Evolutionary conservation across 2,797 vertebrate genomes (phyloP).

Genomic region (Tiaroga cobitis): DNA sequence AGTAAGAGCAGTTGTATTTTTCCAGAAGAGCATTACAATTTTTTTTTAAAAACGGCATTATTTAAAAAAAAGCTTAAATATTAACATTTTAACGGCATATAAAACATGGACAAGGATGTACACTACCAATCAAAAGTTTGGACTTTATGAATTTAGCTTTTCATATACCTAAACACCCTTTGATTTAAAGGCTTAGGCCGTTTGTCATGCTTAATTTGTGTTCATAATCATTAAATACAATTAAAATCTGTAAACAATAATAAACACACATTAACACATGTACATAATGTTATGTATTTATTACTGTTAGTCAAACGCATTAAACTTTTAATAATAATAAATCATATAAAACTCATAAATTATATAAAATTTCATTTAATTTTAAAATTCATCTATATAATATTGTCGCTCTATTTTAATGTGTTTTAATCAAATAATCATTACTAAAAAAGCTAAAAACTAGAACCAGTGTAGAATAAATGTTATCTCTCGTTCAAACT

Average conservation of each 20-base stretch:
- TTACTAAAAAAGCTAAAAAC: background rate
- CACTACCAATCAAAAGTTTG: background rate
- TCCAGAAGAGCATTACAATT: background rate
- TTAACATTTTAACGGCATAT: background rate
- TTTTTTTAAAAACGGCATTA: background rate
- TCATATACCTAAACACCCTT: background rate
- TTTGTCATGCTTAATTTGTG: background rate
- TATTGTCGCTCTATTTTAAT: background rate
- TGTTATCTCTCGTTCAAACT: background rate
- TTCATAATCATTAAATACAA: background rate
- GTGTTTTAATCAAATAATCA: background rate
- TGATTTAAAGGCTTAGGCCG: background rate
- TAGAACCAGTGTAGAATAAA: background rate
- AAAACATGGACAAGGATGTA: background rate
- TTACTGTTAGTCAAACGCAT: background rate
- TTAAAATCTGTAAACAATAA: background rate
- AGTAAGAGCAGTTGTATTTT: conserved; percentile 64
- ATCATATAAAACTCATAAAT: background rate
- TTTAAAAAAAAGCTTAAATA: background rate
- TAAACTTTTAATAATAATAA: background rate
- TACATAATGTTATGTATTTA: background rate
- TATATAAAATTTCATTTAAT: background rate
- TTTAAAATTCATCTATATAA: background rate
- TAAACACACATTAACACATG: background rate
- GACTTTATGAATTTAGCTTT: background rate